phyloP scores from a whole-genome alignment of 92 coral and sea anemone genomes.

The Galaxea fascicularis region DNA sequence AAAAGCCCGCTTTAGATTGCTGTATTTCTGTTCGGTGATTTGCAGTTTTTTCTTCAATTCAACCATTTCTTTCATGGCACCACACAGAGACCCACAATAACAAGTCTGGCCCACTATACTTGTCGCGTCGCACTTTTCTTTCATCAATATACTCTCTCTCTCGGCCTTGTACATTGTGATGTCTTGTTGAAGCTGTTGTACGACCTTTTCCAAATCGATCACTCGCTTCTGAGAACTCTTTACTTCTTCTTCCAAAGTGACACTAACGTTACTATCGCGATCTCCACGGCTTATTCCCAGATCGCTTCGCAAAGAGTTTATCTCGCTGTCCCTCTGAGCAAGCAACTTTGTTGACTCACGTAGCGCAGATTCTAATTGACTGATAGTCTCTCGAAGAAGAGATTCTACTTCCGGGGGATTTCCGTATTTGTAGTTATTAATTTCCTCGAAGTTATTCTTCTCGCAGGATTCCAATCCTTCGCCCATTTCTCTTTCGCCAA shows the following conservation, averaged over 20 bases:
- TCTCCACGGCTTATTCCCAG: conserved; percentile 66
- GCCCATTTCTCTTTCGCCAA: conserved; percentile 82
- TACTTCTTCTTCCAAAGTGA: conserved; percentile 81
- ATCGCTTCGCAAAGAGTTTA: conserved; percentile 74
- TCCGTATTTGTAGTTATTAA: conserved; percentile 28
- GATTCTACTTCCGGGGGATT: conserved; percentile 50
- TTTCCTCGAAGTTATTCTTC: conserved; percentile 70
- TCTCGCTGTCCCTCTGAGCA: conserved; percentile 86
- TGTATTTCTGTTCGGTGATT: conserved; percentile 87
- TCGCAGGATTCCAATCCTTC: conserved; percentile 86
- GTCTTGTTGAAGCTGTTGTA: conserved; percentile 81
- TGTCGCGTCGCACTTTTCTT: conserved; percentile 37
- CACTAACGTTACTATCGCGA: conserved; percentile 50
- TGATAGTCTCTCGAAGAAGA: conserved; percentile 85
- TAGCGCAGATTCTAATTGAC: conserved; percentile 86
- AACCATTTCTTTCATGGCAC: conserved; percentile 95
- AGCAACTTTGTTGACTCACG: conserved; percentile 86
- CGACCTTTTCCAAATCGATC: conserved; percentile 79
- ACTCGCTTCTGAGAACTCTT: conserved; percentile 80
- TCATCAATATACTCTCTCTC: conserved; percentile 43
- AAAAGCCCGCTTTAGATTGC: conserved; percentile 76
- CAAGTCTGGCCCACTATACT: conserved; percentile 69
- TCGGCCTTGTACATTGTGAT: conserved; percentile 65
- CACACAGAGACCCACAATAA: conserved; percentile 93
- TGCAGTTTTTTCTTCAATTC: conserved; percentile 89